Evolutionary conservation across 2,797 vertebrate genomes (phyloP).

Genomic region (Pitangus sulphuratus): DNA sequence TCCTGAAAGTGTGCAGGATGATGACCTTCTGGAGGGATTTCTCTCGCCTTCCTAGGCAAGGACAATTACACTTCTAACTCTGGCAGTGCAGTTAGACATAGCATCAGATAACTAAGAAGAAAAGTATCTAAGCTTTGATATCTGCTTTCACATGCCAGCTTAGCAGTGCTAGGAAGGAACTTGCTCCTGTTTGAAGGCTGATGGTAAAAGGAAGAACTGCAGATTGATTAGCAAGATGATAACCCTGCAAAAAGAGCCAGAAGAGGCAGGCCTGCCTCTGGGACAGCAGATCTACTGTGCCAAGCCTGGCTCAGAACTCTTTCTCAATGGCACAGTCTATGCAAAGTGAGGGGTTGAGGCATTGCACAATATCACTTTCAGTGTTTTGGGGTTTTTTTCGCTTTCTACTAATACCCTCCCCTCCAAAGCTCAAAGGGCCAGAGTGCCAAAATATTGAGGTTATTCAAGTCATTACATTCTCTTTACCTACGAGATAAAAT

Average conservation of each 20-base stretch:
- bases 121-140: not conserved
- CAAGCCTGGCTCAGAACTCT: not conserved
- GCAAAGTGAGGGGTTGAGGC: accelerated
- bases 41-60: accelerated
- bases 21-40: not conserved
- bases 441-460: not conserved
- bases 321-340: not conserved
- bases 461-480: not conserved
- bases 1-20: not conserved
- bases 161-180: not conserved
- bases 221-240: not conserved
- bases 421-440: not conserved
- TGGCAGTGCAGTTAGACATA: not conserved
- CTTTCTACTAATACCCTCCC: accelerated
- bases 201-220: not conserved
- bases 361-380: accelerated
- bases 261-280: not conserved
- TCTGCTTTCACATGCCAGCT: not conserved
- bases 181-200: not conserved
- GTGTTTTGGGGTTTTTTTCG: not conserved
- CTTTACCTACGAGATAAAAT: not conserved
- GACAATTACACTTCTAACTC: not conserved
- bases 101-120: not conserved
- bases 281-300: not conserved
- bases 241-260: not conserved